Evolutionary conservation across 1,140 invertebrate genomes (phyloP).

Genomic region (Pogonognathellus flavescens): DNA sequence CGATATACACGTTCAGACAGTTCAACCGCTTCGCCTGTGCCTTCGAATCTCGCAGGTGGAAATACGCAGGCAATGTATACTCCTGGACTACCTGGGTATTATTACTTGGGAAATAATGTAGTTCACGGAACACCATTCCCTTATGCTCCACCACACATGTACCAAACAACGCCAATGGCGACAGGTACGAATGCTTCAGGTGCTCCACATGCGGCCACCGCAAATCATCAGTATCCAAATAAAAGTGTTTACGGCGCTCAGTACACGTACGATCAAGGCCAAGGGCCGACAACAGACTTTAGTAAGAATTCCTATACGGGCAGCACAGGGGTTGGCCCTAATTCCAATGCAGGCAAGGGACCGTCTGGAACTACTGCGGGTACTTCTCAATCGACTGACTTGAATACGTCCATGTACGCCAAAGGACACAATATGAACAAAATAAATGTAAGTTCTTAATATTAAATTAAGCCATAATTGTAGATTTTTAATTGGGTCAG

Average conservation of each 20-base stretch:
- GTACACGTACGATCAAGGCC: constrained; percentile 54
- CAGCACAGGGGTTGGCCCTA: constrained; percentile 59
- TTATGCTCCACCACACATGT: constrained; percentile 63
- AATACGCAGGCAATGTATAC: constrained; percentile 62
- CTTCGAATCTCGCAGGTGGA: constrained; percentile 65
- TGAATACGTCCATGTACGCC: constrained; percentile 67
- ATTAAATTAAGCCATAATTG: too few species aligned
- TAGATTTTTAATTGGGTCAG: too few species aligned
- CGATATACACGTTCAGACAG: constrained; percentile 64
- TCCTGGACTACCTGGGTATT: constrained; percentile 55
- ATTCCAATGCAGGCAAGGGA: constrained; percentile 60
- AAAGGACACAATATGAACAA: constrained; percentile 62
- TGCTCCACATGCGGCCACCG: constrained; percentile 58
- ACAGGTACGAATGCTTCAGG: constrained; percentile 63
- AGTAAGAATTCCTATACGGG: constrained; percentile 62
- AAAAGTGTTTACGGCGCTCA: constrained; percentile 60
- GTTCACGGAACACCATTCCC: constrained; percentile 61
- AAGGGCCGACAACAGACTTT: constrained; percentile 60
- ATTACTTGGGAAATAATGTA: constrained; percentile 64
- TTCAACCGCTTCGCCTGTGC: constrained; percentile 66
- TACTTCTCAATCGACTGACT: constrained; percentile 65
- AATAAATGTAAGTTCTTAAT: constrained; percentile 61
- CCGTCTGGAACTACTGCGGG: constrained; percentile 57
- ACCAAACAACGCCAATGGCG: constrained; percentile 61
- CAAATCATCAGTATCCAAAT: constrained; percentile 66